phyloP scores from a whole-genome alignment of 2,113 vertebrate genomes.

The Elephantulus edwardii region DNA sequence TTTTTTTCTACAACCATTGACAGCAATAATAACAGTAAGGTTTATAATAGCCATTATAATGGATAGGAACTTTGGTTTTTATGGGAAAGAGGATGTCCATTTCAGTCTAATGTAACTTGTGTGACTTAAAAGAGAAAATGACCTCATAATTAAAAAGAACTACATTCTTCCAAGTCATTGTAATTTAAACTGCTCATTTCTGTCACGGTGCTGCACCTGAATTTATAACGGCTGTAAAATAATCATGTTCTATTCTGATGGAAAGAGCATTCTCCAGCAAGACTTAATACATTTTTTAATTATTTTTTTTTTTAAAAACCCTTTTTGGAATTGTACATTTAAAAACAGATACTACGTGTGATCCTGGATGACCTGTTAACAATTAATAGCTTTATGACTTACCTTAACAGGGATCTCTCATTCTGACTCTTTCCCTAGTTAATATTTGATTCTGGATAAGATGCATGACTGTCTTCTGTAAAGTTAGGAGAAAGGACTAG shows the following conservation, averaged over 20 bases:
- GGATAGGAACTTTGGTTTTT: constrained; percentile 25
- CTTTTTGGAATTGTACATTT: constrained; percentile 23
- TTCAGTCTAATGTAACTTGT: background rate
- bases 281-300: background rate
- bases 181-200: constrained; percentile 1
- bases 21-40: background rate
- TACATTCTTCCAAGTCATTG: background rate
- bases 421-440: background rate
- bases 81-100: background rate
- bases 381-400: background rate
- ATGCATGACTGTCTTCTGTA: background rate
- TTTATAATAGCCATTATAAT: background rate
- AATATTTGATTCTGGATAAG: background rate
- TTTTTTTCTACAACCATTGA: background rate
- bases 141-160: background rate
- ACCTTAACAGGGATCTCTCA: constrained; percentile 7
- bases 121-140: constrained; percentile 7
- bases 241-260: background rate
- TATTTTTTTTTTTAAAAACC: background rate
- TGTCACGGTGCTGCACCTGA: background rate
- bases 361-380: constrained; percentile 16
- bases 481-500: background rate
- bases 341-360: constrained; percentile 28
- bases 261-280: background rate
- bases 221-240: background rate